phyloP scores from a whole-genome alignment of 2,888 invertebrate species.

The Apodemia mormo region DNA sequence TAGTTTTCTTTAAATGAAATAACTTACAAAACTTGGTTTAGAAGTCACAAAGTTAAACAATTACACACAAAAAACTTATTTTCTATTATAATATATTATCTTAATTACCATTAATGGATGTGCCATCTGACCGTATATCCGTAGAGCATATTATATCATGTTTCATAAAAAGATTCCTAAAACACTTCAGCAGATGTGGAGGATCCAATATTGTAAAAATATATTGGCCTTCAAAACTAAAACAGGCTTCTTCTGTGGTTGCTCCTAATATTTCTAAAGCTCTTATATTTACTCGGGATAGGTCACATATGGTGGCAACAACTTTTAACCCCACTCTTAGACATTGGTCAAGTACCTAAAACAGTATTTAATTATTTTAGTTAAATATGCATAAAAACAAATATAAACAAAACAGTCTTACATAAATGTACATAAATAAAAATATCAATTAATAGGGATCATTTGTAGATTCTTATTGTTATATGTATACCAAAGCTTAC shows the following conservation, averaged over 20 bases:
- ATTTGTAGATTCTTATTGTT: too few relatives aligned
- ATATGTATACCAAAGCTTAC: too few relatives aligned
- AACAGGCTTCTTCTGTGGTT: slow-evolving; percentile 8
- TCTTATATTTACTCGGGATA: neutral
- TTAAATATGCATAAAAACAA: too few relatives aligned
- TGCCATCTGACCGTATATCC: slow-evolving; percentile 20
- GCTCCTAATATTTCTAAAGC: slow-evolving; percentile 1
- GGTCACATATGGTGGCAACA: neutral
- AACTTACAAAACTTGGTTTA: neutral
- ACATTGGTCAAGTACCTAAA: slow-evolving; percentile 15
- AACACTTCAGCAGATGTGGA: slow-evolving; percentile 36
- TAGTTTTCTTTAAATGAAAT: too few relatives aligned
- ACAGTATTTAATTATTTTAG: neutral
- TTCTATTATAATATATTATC: neutral
- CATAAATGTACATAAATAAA: too few relatives aligned
- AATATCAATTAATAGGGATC: too few relatives aligned
- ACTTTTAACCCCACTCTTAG: neutral
- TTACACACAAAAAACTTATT: too few relatives aligned
- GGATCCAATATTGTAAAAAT: slow-evolving; percentile 30
- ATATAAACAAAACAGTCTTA: too few relatives aligned
- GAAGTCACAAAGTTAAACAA: neutral
- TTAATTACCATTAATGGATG: neutral
- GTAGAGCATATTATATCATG: slow-evolving; percentile 33
- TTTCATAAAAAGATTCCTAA: slow-evolving; percentile 33
- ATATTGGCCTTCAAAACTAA: slow-evolving; percentile 25